Percentiles rank a stretch among this genome's conserved stretches.
Evolutionary conservation across 2,888 invertebrate species (phyloP).

Genomic region (Ormyrus nitidulus): DNA sequence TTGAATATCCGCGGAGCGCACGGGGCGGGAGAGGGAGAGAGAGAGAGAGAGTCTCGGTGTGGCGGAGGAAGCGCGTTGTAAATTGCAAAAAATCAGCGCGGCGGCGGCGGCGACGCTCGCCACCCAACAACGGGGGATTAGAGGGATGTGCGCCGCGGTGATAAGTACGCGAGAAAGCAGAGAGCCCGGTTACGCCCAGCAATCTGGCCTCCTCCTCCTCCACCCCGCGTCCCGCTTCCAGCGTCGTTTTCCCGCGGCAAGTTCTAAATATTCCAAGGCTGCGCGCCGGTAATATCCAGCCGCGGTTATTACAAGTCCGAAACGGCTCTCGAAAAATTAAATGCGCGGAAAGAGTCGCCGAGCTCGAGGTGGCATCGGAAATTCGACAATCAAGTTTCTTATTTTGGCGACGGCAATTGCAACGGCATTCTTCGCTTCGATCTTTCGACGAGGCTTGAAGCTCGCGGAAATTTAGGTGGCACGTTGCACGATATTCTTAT

Average conservation of each 20-base stretch:
- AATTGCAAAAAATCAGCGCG: conserved; percentile 55
- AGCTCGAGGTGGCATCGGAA: background rate
- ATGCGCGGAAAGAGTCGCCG: background rate
- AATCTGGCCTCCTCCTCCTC: conserved; percentile 64
- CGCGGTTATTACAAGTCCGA: background rate
- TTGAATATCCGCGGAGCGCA: background rate
- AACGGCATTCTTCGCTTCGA: no score
- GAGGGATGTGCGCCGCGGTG: conserved; percentile 21
- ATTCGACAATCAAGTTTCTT: background rate
- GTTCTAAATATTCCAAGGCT: conserved; percentile 49
- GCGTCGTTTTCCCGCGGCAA: conserved; percentile 35
- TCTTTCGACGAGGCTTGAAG: no score
- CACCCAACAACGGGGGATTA: conserved; percentile 31
- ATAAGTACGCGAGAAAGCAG: conserved; percentile 10
- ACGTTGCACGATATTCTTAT: no score
- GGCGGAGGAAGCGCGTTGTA: conserved; percentile 8
- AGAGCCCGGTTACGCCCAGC: conserved; percentile 70
- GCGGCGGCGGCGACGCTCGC: conserved; percentile 2
- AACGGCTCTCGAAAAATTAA: conserved; percentile 6
- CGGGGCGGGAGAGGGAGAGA: background rate
- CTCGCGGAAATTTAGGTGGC: no score
- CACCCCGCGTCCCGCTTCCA: background rate
- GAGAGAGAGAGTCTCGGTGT: background rate
- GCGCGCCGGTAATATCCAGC: background rate
- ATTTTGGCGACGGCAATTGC: background rate